Base-by-base conservation (phyloP, 2,113 vertebrate species). In the Sapajus apella region DNA sequence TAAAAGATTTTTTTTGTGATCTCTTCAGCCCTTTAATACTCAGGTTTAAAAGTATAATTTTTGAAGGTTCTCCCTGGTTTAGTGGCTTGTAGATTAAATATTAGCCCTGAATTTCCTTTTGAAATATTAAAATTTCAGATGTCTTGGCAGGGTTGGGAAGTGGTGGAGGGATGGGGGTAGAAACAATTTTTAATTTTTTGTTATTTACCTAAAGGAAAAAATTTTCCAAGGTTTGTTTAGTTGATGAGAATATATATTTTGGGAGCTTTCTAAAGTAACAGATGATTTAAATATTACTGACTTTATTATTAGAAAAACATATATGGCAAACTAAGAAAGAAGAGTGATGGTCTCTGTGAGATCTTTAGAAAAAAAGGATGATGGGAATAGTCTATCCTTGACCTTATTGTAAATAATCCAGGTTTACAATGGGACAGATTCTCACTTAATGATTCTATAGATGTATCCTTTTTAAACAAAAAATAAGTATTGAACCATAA, bases 41-140 rank as follows among this genome's bases (percentile, higher is more conserved):
- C 70, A 91, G 27, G 84, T 84, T 70, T 92, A 43, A 87, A 95
- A 95, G 37, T 82, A 23, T 50, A 66, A 7, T 32, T 88, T 91
- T 52, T 94, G 52, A 84, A 91, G 56, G 21, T 8, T 70, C 6
- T 87, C 10, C 58, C 61, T 47, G 10, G 6, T 37, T 90, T 90
- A 40, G 25, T 70, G 82, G 21, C 70, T 61, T 81, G 45, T 14
- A 85, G 32, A 73, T 61, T 68, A 70, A 94, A 64, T 91, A 79
- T 50, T 40, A 61, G 2, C 21, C 16, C 25, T 80, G 45, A 73
- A 35, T 84, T 80, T 88, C 8, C 47, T 55, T 94, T 82, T 61
- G 30, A 82, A 82, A 61, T 91, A 76, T 23, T 79, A 56, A 50
- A 73, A 94, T 50, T 73, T 86, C 66, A 55, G 37, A 30, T 83